These are phyloP conservation scores for Noctilio leporinus DNA, from an alignment of 2,113 vertebrate genomes.

Conservation along the genomic window DNA sequence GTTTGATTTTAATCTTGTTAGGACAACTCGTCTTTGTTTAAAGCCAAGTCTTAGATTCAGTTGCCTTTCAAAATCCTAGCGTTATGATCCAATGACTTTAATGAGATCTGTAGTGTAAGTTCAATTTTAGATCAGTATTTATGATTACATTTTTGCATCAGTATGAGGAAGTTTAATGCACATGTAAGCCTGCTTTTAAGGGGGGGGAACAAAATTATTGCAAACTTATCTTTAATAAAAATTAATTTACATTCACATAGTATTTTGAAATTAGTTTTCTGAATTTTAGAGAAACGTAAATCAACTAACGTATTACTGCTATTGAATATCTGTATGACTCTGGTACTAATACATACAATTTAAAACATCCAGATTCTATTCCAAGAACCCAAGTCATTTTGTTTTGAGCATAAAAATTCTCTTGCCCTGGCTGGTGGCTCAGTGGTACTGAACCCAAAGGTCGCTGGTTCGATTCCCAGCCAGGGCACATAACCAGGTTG, in stretches of 20 bases:
- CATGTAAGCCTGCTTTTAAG: not conserved
- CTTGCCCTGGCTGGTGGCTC: no score
- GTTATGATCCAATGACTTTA: not conserved
- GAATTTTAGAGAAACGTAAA: not conserved
- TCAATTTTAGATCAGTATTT: not conserved
- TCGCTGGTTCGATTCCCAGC: no score
- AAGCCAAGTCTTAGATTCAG: not conserved
- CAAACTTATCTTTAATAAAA: not conserved
- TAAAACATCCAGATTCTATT: not conserved
- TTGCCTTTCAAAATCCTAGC: not conserved
- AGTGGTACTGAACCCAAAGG: no score
- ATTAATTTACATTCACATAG: not conserved
- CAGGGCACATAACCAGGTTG: no score
- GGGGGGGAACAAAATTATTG: not conserved
- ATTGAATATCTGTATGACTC: not conserved
- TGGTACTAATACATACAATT: not conserved
- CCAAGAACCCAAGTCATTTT: not conserved
- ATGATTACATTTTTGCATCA: not conserved
- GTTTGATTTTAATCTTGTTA: not conserved
- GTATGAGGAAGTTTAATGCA: not conserved
- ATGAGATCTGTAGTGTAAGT: not conserved
- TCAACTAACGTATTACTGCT: not conserved
- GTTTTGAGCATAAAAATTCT: not conserved
- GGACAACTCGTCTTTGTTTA: not conserved
- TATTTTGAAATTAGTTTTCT: not conserved